Evolutionary conservation across 92 coral and sea anemone genomes (phyloP).

Genomic region (Porites cylindrica): DNA sequence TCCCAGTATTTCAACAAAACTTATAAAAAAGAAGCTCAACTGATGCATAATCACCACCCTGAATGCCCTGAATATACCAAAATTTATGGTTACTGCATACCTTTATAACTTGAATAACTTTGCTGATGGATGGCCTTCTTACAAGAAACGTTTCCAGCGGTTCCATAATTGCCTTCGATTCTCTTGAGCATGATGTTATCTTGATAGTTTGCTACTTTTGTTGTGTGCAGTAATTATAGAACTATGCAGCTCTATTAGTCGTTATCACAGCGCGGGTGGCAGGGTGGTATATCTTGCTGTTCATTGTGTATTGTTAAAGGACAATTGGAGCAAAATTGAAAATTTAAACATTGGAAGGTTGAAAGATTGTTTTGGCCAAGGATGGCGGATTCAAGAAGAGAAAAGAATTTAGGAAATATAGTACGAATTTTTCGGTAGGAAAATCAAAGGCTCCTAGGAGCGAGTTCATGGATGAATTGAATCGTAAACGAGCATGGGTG

Average conservation of each 20-base stretch:
- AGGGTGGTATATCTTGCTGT: neutral
- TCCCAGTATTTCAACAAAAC: too few relatives aligned
- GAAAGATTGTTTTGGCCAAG: neutral
- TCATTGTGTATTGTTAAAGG: neutral
- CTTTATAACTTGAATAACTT: neutral
- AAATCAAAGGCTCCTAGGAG: too few relatives aligned
- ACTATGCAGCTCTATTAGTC: neutral
- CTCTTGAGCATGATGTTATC: neutral
- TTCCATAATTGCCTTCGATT: neutral
- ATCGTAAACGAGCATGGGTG: too few relatives aligned
- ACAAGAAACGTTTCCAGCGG: neutral
- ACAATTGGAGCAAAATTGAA: neutral
- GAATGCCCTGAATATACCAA: neutral
- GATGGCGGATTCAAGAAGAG: neutral
- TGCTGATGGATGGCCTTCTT: neutral
- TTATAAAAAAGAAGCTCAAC: too few relatives aligned
- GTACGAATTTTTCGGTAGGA: too few relatives aligned
- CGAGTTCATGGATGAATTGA: too few relatives aligned
- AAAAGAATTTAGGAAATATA: too few relatives aligned
- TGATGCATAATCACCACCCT: too few relatives aligned
- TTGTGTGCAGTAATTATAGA: neutral
- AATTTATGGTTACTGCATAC: neutral
- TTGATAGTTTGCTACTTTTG: neutral
- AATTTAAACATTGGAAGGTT: neutral
- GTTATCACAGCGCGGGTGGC: neutral